Base-by-base conservation (phyloP, 2,113 vertebrate species). In the Grammomys surdaster region DNA sequence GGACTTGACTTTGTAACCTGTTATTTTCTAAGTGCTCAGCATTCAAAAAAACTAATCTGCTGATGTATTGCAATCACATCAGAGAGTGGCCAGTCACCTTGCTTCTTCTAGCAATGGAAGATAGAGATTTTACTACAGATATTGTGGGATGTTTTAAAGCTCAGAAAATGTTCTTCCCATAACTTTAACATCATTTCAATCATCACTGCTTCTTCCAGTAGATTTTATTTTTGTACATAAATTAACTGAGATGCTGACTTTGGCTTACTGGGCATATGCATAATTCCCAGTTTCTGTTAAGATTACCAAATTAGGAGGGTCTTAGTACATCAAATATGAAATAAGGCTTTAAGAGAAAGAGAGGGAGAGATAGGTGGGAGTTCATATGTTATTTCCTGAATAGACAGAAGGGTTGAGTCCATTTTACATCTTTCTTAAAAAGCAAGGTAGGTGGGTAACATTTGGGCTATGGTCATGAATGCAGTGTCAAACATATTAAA, bases 171-270 rank as follows among this genome's bases (percentile, higher is more conserved):
- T 7, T 70, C 24, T 80, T 75, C 40, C 3, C 69, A 48, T 70
- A 60, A 65, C 90, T 95, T 93, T 86, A 85, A 76, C 88, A 86
- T 81, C 56, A 86, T 80, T 89, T 96, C 88, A 11, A 51, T 63
- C 3, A 93, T 46, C 84, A 56, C 16, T 77, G 46, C 11, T 90
- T 40, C 16, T 69, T 70, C 24, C 58, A 19, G 69, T 69, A 75
- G 73, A 36, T 86, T 89, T 86, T 81, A 73, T 85, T 93, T 90
- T 78, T 75, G 33, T 82, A 89, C 89, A 76, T 86, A 73, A 93
- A 40, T 70, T 78, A 3, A 2, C 16, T 63, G 14, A 88, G 8
- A 89, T 85, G 31, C 8, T 87, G 51, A 90, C 7, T 89, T 76
- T 56, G 58, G 22, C 58, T 94, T 93, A 67, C 31, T 22, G 48